Conservation (phyloP, 2,888 invertebrate species). For the Tricholauxania praeusta region DNA sequence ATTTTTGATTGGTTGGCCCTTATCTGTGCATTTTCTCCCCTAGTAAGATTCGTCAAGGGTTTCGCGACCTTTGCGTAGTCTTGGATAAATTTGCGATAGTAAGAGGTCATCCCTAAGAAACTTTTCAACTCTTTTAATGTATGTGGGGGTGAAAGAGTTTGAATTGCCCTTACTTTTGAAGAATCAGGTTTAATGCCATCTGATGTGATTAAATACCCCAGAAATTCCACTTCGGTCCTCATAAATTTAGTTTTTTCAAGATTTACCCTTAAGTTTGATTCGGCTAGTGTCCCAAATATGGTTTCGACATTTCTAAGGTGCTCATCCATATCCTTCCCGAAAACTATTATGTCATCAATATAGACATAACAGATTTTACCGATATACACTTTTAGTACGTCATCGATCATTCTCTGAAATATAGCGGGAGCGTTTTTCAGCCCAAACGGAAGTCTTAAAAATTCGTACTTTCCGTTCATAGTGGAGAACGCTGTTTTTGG, state of each 20-base stretch:
- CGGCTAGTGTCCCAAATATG: not conserved
- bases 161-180: not conserved
- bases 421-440: constrained; percentile 11
- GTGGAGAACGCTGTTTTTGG: not conserved
- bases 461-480: not conserved
- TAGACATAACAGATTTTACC: not conserved
- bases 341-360: not conserved
- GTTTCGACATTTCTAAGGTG: not conserved
- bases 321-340: not conserved
- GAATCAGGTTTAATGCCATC: not conserved
- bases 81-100: not conserved
- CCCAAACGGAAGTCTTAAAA: constrained; percentile 6
- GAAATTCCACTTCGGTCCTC: not conserved
- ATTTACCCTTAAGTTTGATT: not conserved
- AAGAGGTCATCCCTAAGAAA: too few relatives aligned
- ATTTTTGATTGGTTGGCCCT: not conserved
- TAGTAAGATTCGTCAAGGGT: not conserved
- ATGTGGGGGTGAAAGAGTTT: not conserved
- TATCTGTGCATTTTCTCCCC: not conserved
- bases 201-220: not conserved
- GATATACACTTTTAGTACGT: not conserved
- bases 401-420: constrained; percentile 3
- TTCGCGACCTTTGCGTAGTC: not conserved
- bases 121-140: not conserved
- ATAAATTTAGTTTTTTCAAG: not conserved